phyloP scores from a whole-genome alignment of 30 jellyfish, hydroid and myxozoan genomes.

The Aurelia sp. region DNA sequence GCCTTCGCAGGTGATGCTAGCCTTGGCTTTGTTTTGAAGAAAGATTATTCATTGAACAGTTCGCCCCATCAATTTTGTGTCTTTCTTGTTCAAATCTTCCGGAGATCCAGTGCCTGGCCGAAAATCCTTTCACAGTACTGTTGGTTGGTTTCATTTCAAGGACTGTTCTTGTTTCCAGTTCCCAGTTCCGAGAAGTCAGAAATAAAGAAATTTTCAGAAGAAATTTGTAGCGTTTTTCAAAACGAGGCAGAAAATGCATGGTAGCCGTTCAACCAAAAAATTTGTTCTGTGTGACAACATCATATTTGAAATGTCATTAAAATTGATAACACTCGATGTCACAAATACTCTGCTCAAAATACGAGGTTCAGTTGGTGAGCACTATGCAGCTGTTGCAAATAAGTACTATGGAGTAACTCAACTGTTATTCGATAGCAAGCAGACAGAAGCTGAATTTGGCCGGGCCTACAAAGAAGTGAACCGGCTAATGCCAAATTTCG shows the following conservation, averaged over 20 bases:
- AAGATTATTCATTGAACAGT: too few species aligned
- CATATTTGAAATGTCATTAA: slow-evolving; percentile 18
- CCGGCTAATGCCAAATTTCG: slow-evolving; percentile 49
- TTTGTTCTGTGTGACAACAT: neutral
- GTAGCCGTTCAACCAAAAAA: neutral
- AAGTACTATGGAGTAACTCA: slow-evolving; percentile 60
- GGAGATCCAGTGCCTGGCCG: too few species aligned
- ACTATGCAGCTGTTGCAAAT: slow-evolving; percentile 60
- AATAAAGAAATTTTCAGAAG: too few species aligned
- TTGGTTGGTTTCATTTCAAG: too few species aligned
- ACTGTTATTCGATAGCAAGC: slow-evolving; percentile 9
- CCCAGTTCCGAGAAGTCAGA: too few species aligned
- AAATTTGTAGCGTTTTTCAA: neutral
- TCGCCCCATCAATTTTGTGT: too few species aligned
- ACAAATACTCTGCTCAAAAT: slow-evolving; percentile 50
- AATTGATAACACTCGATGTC: slow-evolving; percentile 56
- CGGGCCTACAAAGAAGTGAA: slow-evolving; percentile 31
- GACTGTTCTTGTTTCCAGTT: too few species aligned
- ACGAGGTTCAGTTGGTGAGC: slow-evolving; percentile 62
- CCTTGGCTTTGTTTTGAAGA: too few species aligned
- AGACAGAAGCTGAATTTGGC: slow-evolving; percentile 24
- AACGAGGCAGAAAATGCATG: neutral
- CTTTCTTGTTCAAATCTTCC: too few species aligned
- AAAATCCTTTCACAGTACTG: too few species aligned
- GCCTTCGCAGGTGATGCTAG: too few species aligned